Evolutionary conservation across 2,113 vertebrate species (phyloP), one percentile per base, ranked within the genome.

Genomic region (Grallaria varia): DNA sequence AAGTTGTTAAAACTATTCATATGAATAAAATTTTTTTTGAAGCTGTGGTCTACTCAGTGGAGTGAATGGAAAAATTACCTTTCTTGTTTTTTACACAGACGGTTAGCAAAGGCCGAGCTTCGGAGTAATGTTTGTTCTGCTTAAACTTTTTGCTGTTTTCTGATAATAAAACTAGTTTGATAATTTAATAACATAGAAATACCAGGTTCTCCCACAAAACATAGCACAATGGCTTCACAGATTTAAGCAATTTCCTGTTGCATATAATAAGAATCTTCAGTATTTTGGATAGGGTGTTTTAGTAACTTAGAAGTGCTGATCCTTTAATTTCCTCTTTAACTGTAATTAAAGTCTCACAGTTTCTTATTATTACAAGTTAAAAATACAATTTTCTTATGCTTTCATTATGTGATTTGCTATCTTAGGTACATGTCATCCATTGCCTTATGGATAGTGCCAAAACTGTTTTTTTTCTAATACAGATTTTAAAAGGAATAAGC

Each of bases 391-490:
- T 97, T 72, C 20, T 77, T 96, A 59, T 76, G 42, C 90, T 97
- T 95, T 98, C 92, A 91, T 89, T 95, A 84, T 82, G 72, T 93
- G 94, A 93, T 97, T 96, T 98, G 75, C 66, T 97, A 14, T 95
- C 79, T 91, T 88, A 79, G 90, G 67, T 81, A 86, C 77, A n/a
- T 95, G 33, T 86, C 93, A 67, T 93, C 88, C 95, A 97, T 98
- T 97, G 89, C 97, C 97, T 97, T 97, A 97, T 91, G 86, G 96
- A 94, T 97, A 91, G 94, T 97, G 97, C 96, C 96, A 95, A 96
- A 93, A 91, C 95, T 89, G 95, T 97, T 94, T 44, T 30, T 33
- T 53, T 59, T 58, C 39, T 39, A 30, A 97, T 97, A 97, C 77
- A 69, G 33, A 80, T 91, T 97, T 98, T 94, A 93, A 96, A 97